Conservation (phyloP, 2,888 invertebrate species). For the Branchipolynoe longqiensis region DNA sequence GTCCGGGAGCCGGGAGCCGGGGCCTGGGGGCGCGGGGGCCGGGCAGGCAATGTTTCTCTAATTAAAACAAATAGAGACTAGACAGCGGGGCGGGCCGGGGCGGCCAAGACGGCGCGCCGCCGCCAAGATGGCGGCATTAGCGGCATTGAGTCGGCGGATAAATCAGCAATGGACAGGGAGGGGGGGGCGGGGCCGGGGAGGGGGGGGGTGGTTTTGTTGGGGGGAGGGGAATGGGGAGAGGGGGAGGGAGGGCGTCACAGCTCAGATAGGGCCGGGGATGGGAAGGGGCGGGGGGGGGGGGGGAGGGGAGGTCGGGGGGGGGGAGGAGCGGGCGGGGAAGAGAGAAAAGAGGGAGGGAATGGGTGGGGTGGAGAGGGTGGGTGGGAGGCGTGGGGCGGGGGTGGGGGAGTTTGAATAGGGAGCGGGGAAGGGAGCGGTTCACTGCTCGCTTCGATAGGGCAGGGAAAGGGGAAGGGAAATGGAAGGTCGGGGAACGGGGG, state of each 20-base stretch:
- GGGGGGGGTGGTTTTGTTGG: neutral
- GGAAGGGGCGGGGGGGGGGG: neutral
- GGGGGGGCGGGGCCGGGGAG: neutral
- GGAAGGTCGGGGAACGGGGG: no score
- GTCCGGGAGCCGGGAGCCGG: neutral
- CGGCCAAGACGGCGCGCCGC: no score
- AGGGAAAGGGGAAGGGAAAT: no score
- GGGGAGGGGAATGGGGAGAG: neutral
- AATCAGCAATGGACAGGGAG: conserved; percentile 35
- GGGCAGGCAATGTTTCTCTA: neutral
- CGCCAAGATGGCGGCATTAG: conserved; percentile 1
- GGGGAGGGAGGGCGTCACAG: neutral
- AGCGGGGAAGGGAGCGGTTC: no score
- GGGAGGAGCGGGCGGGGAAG: neutral
- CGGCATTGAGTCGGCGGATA: conserved; percentile 36
- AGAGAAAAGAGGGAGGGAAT: no score
- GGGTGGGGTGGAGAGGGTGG: no score
- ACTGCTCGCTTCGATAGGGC: no score
- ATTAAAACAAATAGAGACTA: conserved; percentile 51
- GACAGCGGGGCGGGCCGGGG: conserved; percentile 35
- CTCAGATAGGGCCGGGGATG: neutral
- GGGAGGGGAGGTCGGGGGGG: neutral
- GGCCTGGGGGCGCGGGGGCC: neutral
- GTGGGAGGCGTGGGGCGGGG: no score
- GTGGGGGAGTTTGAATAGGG: no score